Conservation (phyloP, 2,113 vertebrate genomes). For the Passerina amoena region DNA sequence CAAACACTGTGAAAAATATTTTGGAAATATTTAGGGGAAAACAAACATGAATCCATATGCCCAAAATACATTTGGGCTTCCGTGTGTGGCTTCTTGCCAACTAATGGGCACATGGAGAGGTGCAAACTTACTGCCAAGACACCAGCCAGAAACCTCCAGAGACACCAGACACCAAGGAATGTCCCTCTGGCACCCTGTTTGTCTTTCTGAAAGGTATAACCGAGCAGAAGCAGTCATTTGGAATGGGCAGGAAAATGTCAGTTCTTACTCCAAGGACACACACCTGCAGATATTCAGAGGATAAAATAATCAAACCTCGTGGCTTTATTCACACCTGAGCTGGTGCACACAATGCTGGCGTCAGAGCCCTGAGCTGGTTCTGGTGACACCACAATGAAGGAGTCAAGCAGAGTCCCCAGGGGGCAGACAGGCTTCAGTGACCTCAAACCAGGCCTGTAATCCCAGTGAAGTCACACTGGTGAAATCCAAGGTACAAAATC, state of each 20-base stretch:
- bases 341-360: background rate
- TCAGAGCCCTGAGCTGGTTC: background rate
- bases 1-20: background rate
- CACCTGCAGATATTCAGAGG: background rate
- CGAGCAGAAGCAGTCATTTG: background rate
- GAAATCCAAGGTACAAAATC: background rate
- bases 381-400: fast-evolving
- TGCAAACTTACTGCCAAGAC: background rate
- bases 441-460: background rate
- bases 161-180: background rate
- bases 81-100: fast-evolving
- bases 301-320: background rate
- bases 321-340: background rate
- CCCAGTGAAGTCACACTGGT: background rate
- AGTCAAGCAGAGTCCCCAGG: background rate
- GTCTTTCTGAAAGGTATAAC: background rate
- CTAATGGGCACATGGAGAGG: background rate
- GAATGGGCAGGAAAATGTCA: background rate
- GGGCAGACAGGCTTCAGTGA: background rate
- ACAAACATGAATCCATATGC: background rate
- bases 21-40: background rate
- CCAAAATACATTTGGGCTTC: background rate
- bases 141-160: background rate
- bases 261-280: background rate
- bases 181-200: background rate